A percentile compares a stretch with the other conserved stretches of the same genome.
Evolutionary conservation across 2,113 vertebrate genomes (phyloP).

Genomic region (Spermophilus dauricus): DNA sequence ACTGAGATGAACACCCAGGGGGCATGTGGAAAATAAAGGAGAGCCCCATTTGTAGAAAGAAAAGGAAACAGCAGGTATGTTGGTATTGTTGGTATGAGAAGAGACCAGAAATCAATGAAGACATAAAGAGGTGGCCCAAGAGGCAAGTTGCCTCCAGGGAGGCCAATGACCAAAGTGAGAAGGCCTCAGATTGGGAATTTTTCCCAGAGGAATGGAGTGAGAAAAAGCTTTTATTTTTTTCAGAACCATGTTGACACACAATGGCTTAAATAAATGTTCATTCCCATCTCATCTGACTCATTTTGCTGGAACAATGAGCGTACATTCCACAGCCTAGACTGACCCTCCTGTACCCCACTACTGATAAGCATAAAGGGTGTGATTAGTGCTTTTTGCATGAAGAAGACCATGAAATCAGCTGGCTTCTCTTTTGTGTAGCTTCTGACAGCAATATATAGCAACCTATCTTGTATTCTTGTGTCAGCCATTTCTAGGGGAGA

Average conservation of each 20-base stretch:
- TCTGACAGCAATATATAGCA: too few relatives aligned
- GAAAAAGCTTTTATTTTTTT: background rate
- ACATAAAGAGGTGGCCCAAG: background rate
- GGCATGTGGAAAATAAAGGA: background rate
- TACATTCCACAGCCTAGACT: constrained; percentile 57
- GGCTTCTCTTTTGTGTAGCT: too few relatives aligned
- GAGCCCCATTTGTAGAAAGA: background rate
- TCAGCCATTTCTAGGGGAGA: too few relatives aligned
- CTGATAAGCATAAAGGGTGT: background rate
- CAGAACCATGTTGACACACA: background rate
- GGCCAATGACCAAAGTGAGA: background rate
- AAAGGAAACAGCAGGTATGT: background rate
- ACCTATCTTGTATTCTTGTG: too few relatives aligned
- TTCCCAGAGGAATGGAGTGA: background rate
- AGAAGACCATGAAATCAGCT: too few relatives aligned
- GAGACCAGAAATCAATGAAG: background rate
- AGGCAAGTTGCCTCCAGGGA: background rate
- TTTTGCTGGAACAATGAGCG: constrained; percentile 62
- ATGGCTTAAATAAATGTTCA: constrained; percentile 38
- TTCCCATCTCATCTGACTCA: constrained; percentile 71
- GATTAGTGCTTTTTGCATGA: too few relatives aligned
- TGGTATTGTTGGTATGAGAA: background rate
- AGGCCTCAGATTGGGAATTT: background rate
- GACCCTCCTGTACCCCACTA: constrained; percentile 33
- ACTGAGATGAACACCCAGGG: background rate